phyloP scores from a whole-genome alignment of 2,797 vertebrate genomes.

The Brachyrhaphis roseni region DNA sequence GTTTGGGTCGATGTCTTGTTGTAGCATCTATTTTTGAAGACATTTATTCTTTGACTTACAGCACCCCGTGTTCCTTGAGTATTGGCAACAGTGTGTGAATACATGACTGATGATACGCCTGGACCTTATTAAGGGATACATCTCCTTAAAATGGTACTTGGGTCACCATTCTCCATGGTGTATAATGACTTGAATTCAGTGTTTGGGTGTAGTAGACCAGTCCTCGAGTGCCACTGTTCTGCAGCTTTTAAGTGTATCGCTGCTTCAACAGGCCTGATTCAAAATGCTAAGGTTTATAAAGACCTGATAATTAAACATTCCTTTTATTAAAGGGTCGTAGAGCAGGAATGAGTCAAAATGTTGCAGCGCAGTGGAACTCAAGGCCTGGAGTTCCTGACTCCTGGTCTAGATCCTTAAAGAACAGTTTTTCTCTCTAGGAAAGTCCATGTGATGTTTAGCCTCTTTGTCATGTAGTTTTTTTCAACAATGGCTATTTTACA shows the following conservation, averaged over 20 bases:
- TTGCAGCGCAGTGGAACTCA: not conserved
- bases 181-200: not conserved
- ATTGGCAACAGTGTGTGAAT: too few species aligned
- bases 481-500: not conserved
- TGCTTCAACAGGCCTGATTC: not conserved
- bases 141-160: not conserved
- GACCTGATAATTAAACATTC: not conserved
- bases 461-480: not conserved
- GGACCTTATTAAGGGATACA: not conserved
- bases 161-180: not conserved
- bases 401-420: too few species aligned
- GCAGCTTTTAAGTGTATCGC: too few species aligned
- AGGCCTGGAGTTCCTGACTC: too few species aligned
- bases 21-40: not conserved
- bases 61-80: not conserved
- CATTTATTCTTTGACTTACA: not conserved
- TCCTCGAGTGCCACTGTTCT: too few species aligned
- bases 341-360: not conserved
- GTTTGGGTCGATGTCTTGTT: not conserved
- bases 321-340: not conserved
- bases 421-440: not conserved
- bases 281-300: not conserved
- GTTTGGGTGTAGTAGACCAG: not conserved
- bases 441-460: not conserved
- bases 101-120: not conserved